These are phyloP conservation scores for Speoplatyrhinus poulsoni DNA, from an alignment of 2,113 vertebrate species.

Conservation along the genomic window DNA sequence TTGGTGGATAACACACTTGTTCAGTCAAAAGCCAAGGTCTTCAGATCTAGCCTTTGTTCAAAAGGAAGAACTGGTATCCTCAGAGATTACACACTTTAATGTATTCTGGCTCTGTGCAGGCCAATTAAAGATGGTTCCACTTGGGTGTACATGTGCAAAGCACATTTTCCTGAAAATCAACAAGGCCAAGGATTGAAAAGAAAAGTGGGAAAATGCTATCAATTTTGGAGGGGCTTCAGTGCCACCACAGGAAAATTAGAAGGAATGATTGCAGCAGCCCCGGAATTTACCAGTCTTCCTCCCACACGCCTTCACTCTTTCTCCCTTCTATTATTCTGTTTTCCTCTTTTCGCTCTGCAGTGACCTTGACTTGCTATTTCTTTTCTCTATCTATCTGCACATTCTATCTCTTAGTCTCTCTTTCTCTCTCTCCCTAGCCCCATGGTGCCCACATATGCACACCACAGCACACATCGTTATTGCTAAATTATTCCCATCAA, in stretches of 20 bases:
- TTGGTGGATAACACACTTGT: slow-evolving; percentile 54
- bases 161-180: slow-evolving; percentile 65
- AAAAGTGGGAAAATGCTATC: slow-evolving; percentile 46
- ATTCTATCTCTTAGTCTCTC: background rate
- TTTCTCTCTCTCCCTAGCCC: background rate
- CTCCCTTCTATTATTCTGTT: background rate
- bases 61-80: slow-evolving; percentile 39
- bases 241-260: slow-evolving; percentile 22
- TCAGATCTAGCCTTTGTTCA: slow-evolving; percentile 38
- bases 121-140: slow-evolving; percentile 72
- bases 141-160: slow-evolving; percentile 69
- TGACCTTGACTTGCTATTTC: background rate
- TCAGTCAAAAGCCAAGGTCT: slow-evolving; percentile 46
- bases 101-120: slow-evolving; percentile 57
- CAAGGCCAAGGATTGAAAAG: slow-evolving; percentile 39
- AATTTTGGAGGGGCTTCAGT: slow-evolving; percentile 32
- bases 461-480: slow-evolving; percentile 3
- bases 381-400: background rate
- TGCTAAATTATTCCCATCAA: slow-evolving; percentile 13
- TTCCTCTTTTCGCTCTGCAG: background rate
- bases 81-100: slow-evolving; percentile 45
- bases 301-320: background rate
- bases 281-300: background rate
- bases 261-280: slow-evolving; percentile 8
- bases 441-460: background rate